Evolutionary conservation across 2,888 invertebrate species (phyloP).

Genomic region (Alsophila aescularia): DNA sequence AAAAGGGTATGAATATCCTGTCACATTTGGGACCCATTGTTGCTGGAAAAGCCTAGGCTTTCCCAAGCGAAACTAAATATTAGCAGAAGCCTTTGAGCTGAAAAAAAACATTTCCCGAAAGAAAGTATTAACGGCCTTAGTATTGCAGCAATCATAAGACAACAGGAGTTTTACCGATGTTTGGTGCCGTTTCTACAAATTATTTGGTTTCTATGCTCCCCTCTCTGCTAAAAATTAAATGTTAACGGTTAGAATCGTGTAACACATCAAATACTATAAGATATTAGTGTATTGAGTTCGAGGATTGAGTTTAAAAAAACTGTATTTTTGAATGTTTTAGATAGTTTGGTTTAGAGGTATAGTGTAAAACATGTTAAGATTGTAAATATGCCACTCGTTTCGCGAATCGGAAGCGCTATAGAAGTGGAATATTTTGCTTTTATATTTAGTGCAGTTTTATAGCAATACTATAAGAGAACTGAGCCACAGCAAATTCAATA

Average conservation of each 20-base stretch:
- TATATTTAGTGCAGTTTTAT: slow-evolving; percentile 60
- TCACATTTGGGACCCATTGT: slow-evolving; percentile 56
- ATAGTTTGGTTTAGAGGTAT: slow-evolving; percentile 49
- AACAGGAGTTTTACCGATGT: slow-evolving; percentile 73
- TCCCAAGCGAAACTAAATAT: slow-evolving; percentile 63
- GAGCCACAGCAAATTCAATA: background rate
- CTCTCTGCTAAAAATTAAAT: slow-evolving; percentile 83
- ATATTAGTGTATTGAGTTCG: slow-evolving; percentile 46
- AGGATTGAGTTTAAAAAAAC: slow-evolving; percentile 38
- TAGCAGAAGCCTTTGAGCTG: slow-evolving; percentile 70
- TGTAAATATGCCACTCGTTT: slow-evolving; percentile 49
- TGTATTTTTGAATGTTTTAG: slow-evolving; percentile 40
- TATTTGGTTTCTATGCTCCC: slow-evolving; percentile 78
- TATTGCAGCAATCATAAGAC: slow-evolving; percentile 47
- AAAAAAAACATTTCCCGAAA: slow-evolving; percentile 60
- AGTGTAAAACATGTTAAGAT: slow-evolving; percentile 55
- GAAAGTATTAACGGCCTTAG: slow-evolving; percentile 50
- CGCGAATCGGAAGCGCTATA: slow-evolving; percentile 30
- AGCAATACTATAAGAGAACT: slow-evolving; percentile 1
- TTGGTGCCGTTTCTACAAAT: slow-evolving; percentile 66
- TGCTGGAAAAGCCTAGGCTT: slow-evolving; percentile 42
- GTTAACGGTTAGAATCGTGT: slow-evolving; percentile 64
- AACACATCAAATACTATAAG: slow-evolving; percentile 50
- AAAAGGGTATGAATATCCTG: slow-evolving; percentile 64
- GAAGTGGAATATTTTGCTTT: slow-evolving; percentile 45